Percentiles rank a stretch among this genome's conserved stretches.
These are phyloP conservation scores for Bucorvus abyssinicus DNA, from an alignment of 2,797 vertebrate species.

Conservation along the genomic window DNA sequence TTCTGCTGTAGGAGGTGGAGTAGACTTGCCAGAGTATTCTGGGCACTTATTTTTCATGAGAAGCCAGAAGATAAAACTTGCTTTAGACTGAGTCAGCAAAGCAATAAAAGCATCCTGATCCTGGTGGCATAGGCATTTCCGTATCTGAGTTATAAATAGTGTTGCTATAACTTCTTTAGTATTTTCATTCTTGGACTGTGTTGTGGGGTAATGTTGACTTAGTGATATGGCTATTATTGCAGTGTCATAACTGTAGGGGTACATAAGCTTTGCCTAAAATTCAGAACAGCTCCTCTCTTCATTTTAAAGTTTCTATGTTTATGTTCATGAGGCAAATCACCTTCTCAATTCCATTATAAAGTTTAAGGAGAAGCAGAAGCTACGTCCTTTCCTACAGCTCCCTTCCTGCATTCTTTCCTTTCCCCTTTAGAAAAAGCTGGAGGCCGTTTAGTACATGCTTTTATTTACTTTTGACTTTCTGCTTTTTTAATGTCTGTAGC, in stretches of 20 bases:
- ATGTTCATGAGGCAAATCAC: not conserved
- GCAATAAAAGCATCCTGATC: slow-evolving; percentile 3
- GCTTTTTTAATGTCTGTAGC: not conserved
- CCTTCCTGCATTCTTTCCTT: not conserved
- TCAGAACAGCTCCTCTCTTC: not conserved
- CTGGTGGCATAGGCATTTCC: not conserved
- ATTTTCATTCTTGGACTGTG: not conserved
- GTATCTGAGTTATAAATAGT: not conserved
- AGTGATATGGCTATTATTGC: not conserved
- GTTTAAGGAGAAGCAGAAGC: not conserved
- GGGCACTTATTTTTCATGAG: not conserved
- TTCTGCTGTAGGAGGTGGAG: not conserved
- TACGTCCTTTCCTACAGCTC: not conserved
- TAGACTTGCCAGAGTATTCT: not conserved
- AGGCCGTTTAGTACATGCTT: not conserved
- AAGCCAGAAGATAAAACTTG: not conserved
- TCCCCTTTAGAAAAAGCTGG: not conserved
- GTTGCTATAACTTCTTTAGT: not conserved
- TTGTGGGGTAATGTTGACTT: not conserved
- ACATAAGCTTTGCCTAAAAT: not conserved
- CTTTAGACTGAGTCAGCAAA: slow-evolving; percentile 15
- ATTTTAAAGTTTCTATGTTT: not conserved
- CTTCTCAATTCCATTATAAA: not conserved
- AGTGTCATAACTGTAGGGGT: not conserved
- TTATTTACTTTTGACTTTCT: not conserved